These are phyloP conservation scores for Lagorchestes hirsutus DNA, from an alignment of 2,797 vertebrate genomes.

Conservation along the genomic window DNA sequence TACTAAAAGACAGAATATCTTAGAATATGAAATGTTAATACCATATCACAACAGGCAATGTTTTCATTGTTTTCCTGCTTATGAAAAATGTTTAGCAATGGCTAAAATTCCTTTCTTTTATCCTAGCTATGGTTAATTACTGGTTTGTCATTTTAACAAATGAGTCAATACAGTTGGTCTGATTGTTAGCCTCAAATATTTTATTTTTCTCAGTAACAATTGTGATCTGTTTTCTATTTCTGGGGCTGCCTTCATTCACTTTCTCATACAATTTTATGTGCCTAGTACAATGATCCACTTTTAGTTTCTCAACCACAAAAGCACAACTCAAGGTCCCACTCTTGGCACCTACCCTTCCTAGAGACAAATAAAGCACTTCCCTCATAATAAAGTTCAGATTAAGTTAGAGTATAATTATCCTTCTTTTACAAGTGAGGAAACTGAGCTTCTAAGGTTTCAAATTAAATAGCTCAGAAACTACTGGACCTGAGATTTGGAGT, in stretches of 20 bases:
- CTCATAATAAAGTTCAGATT: background rate
- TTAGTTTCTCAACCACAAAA: background rate
- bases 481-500: background rate
- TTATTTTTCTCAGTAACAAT: background rate
- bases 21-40: conserved; percentile 79
- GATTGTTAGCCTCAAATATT: background rate
- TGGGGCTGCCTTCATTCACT: background rate
- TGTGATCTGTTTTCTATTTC: background rate
- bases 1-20: conserved; percentile 79
- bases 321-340: background rate
- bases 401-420: background rate
- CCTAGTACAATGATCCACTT: conserved; percentile 9
- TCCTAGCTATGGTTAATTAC: background rate
- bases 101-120: conserved; percentile 66
- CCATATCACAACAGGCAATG: conserved; percentile 72
- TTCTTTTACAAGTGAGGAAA: background rate
- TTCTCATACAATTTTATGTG: background rate
- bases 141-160: background rate
- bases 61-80: conserved; percentile 69
- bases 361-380: background rate
- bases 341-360: background rate
- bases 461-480: background rate
- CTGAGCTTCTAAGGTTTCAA: background rate
- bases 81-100: conserved; percentile 67
- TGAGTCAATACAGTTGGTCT: background rate